Base-by-base conservation (phyloP, 2,888 invertebrate genomes). In the Agriopis leucophaearia region DNA sequence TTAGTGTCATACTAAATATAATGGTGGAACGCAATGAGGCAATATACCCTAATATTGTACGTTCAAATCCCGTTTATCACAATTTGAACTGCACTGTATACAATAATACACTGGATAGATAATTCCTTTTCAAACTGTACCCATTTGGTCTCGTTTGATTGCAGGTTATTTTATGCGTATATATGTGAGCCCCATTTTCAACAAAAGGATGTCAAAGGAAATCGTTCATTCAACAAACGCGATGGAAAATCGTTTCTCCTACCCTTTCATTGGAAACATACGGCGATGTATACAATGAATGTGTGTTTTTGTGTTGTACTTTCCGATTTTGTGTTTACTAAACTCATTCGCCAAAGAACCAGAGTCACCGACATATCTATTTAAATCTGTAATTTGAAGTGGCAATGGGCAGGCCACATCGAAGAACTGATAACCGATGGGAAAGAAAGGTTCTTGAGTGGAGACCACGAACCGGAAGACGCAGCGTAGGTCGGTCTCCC, bases 181-280 rank as follows among this genome's bases (percentile, higher is more conserved):
- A 13, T 50, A 50, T 50, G 27, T n/a, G n/a, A 8, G 35, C 51
- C 8, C 51, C 12, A 13, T 50, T 50, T 50, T 13, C 51, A n/a
- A 35, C 51, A 51, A 51, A 50, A 51, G n/a, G 51, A 51, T 51
- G 51, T 51, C 51, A 35, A 27, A 27, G 35, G 51, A 51, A 51
- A 35, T n/a, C 51, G 35, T 35, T 51, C 51, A 51, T 36, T 51
- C 51, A 51, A 35, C 51, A 51, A 51, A 35, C 50, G 27, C 35
- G 51, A 47, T 1, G 35, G n/a, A 35, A 51, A 51, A 35, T 51
- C 51, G n/a, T 51, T 16, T 47, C 10, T 15, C 16, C 18, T 12
- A 16, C 47, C 47, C 47, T 47, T 47, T 9, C 10, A 18, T 47
- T 47, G 47, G 47, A 47, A 47, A 47, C 47, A 47, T 10, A 47